Percentiles rank a stretch among this genome's conserved stretches.
phyloP scores from a whole-genome alignment of 2,797 vertebrate species.

The Cichlasoma orientale region DNA sequence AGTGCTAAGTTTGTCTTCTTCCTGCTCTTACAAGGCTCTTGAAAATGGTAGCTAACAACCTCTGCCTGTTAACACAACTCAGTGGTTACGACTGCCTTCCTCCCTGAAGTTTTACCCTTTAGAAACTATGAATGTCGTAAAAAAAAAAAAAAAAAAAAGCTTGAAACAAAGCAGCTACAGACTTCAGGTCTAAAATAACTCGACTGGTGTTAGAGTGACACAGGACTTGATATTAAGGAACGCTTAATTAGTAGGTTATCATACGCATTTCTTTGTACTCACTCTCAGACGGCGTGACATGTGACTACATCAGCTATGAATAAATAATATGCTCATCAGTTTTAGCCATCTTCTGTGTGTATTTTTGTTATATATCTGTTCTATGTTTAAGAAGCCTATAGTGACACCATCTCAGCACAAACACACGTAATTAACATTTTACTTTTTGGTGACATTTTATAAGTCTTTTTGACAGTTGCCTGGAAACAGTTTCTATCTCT shows the following conservation, averaged over 20 bases:
- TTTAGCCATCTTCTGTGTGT: background rate
- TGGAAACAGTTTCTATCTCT: slow-evolving; percentile 22
- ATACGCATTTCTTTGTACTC: background rate
- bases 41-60: background rate
- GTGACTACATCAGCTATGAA: slow-evolving; percentile 5
- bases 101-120: background rate
- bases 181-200: background rate
- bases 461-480: slow-evolving; percentile 38
- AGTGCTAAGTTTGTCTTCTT: background rate
- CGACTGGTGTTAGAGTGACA: background rate
- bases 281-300: slow-evolving; percentile 10
- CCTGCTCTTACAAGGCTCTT: background rate
- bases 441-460: slow-evolving; percentile 41
- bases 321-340: slow-evolving; percentile 2
- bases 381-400: background rate
- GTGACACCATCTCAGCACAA: slow-evolving; percentile 8
- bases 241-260: slow-evolving; percentile 26
- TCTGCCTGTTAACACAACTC: background rate
- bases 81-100: background rate
- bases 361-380: background rate
- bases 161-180: background rate
- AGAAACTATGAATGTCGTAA: background rate
- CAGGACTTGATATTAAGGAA: background rate
- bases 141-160: rapidly evolving
- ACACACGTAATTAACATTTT: slow-evolving; percentile 34